These are phyloP conservation scores for Panonychus citri DNA, from an alignment of 1,140 invertebrate genomes.

Conservation along the genomic window DNA sequence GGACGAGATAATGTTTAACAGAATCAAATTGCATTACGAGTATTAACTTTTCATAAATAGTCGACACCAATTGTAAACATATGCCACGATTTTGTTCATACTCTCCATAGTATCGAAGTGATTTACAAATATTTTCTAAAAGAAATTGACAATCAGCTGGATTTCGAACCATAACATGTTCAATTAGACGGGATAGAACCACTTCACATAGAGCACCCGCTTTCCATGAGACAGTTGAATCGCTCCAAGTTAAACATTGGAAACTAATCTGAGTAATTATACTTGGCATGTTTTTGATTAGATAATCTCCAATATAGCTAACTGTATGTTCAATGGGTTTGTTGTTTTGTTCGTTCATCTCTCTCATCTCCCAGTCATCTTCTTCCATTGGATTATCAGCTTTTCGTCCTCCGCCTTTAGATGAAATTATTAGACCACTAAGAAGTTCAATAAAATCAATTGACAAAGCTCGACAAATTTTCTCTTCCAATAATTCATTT, in stretches of 20 bases:
- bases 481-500: neutral
- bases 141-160: neutral
- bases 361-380: neutral
- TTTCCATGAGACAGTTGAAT: neutral
- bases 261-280: neutral
- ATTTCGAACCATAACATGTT: neutral
- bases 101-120: conserved; percentile 1
- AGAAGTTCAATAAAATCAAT: neutral
- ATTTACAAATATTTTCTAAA: neutral
- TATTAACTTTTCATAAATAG: neutral
- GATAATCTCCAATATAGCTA: neutral
- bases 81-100: conserved; percentile 2
- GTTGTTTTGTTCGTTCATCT: neutral
- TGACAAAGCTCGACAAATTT: neutral
- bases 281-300: neutral
- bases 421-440: neutral
- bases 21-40: neutral
- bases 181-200: neutral
- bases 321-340: neutral
- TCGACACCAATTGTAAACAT: neutral
- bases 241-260: conserved; percentile 1
- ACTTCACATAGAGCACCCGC: neutral
- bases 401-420: neutral
- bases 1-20: neutral
- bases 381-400: neutral